These are phyloP conservation scores for Holothuria leucospilota DNA, from an alignment of 53 echinoderm and acorn worm species.

Conservation along the genomic window DNA sequence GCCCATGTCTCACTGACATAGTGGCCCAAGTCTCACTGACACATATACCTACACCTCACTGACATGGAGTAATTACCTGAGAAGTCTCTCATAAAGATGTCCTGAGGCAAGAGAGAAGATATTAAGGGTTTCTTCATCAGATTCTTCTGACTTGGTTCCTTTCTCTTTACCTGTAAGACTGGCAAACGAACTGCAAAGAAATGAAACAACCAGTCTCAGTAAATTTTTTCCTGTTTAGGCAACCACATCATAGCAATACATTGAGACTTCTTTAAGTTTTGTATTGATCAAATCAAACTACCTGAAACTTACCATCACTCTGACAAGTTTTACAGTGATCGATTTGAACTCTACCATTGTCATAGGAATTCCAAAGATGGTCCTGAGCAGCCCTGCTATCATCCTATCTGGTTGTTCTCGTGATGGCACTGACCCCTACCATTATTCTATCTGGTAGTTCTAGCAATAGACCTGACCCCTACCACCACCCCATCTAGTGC, in stretches of 20 bases:
- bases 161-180: conserved; percentile 80
- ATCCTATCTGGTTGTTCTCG: background rate
- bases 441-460: background rate
- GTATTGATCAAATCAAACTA: no score
- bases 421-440: background rate
- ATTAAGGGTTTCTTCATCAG: conserved; percentile 81
- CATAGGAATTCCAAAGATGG: no score
- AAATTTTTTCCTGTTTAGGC: no score
- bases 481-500: background rate
- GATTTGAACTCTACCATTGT: no score
- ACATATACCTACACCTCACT: no score
- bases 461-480: no score
- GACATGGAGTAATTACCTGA: conserved; percentile 67
- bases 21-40: no score
- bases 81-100: conserved; percentile 94
- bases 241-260: no score
- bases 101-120: conserved; percentile 98
- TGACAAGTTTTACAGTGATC: no score
- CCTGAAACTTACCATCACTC: no score
- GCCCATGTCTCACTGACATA: no score
- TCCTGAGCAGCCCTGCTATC: background rate
- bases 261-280: no score
- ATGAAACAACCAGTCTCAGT: background rate
- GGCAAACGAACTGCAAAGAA: conserved; percentile 70
- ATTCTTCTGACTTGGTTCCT: background rate